These are phyloP conservation scores for Thamnaconus septentrionalis DNA, from an alignment of 2,113 vertebrate genomes.

Conservation along the genomic window DNA sequence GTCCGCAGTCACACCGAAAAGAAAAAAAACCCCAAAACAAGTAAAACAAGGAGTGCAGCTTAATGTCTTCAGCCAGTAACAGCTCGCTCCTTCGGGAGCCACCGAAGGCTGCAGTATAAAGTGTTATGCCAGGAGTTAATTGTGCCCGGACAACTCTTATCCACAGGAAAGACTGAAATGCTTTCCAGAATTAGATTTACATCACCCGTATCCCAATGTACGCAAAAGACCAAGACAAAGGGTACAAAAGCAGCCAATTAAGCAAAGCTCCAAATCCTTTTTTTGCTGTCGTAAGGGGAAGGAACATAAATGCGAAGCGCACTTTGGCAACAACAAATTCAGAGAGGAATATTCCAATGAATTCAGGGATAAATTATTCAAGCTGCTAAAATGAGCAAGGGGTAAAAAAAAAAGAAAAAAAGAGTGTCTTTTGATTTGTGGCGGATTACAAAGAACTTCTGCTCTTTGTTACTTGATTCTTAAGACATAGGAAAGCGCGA, in stretches of 20 bases:
- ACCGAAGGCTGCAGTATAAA: conserved; percentile 40
- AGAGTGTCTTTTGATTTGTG: conserved; percentile 28
- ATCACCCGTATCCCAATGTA: conserved; percentile 52
- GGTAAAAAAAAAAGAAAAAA: conserved; percentile 3
- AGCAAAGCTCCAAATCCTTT: conserved; percentile 50
- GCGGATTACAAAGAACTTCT: conserved; percentile 28
- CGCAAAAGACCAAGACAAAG: conserved; percentile 55
- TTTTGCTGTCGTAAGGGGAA: conserved; percentile 30
- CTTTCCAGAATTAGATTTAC: conserved; percentile 62
- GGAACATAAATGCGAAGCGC: conserved; percentile 36
- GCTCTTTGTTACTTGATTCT: conserved; percentile 19
- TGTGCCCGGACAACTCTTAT: conserved; percentile 55
- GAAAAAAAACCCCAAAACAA: conserved; percentile 19
- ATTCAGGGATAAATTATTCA: conserved; percentile 49
- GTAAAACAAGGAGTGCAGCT: conserved; percentile 37
- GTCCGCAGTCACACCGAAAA: conserved; percentile 19
- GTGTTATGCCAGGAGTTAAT: conserved; percentile 64
- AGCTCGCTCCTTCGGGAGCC: conserved; percentile 48
- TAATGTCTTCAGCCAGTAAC: conserved; percentile 44
- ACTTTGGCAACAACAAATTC: conserved; percentile 42
- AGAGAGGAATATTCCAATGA: conserved; percentile 33
- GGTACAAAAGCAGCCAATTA: conserved; percentile 69
- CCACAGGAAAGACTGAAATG: conserved; percentile 49
- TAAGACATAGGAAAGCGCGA: conserved; percentile 21
- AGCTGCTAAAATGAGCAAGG: neutral